Evolutionary conservation across 2,113 vertebrate species (phyloP).

Genomic region (Phocoena phocoena): DNA sequence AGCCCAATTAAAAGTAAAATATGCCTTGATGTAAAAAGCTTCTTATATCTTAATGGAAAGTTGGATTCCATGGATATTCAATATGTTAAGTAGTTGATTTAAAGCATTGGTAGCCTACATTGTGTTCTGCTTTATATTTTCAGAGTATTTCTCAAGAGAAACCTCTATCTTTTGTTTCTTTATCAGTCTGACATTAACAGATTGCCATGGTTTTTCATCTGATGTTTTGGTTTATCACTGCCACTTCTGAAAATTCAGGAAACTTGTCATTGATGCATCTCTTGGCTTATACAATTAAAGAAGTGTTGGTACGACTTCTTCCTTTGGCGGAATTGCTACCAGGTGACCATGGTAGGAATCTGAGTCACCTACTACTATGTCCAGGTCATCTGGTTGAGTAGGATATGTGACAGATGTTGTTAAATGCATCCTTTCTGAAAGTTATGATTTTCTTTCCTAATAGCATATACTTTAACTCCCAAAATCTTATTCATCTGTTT

Average conservation of each 20-base stretch:
- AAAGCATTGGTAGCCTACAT: conserved; percentile 16
- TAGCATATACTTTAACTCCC: neutral
- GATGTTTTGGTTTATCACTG: conserved; percentile 3
- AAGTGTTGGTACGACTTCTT: neutral
- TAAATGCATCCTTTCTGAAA: conserved; percentile 50
- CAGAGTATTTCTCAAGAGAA: conserved; percentile 2
- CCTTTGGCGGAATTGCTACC: neutral
- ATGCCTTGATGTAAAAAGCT: neutral
- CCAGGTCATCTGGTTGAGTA: neutral
- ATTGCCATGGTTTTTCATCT: conserved; percentile 7
- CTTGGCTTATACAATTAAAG: conserved; percentile 19
- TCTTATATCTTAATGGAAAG: conserved; percentile 5
- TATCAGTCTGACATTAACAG: neutral
- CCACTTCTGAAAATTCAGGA: conserved; percentile 25
- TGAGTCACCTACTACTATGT: neutral
- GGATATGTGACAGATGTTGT: neutral
- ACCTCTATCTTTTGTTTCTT: neutral
- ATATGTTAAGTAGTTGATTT: neutral
- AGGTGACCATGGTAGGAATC: neutral
- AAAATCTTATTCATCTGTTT: neutral
- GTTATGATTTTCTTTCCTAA: conserved; percentile 8
- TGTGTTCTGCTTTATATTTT: conserved; percentile 43
- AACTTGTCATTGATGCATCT: neutral
- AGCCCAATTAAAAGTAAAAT: conserved; percentile 30
- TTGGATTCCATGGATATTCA: neutral